phyloP scores from a whole-genome alignment of 2,797 vertebrate genomes.

The Harpagifer antarcticus region DNA sequence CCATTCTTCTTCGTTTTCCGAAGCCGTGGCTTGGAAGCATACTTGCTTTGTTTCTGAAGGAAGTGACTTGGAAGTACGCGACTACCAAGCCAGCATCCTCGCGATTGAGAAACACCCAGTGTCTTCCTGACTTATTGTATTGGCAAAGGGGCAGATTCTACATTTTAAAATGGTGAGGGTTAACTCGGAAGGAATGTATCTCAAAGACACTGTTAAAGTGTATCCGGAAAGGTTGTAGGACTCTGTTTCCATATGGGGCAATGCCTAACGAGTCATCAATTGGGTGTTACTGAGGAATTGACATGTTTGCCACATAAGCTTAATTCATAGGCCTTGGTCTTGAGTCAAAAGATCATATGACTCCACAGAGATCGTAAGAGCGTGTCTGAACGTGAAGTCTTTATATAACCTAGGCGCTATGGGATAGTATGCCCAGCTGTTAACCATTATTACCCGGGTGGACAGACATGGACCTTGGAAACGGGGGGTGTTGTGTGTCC shows the following conservation, averaged over 20 bases:
- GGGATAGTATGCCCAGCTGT: slow-evolving; percentile 80
- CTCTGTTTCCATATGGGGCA: neutral
- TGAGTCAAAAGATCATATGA: slow-evolving; percentile 55
- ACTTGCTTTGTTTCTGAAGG: too few relatives aligned
- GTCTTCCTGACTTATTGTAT: neutral
- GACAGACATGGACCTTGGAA: slow-evolving; percentile 67
- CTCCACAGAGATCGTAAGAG: slow-evolving; percentile 53
- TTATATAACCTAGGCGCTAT: slow-evolving; percentile 75
- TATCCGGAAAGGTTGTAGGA: neutral
- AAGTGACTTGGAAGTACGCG: too few relatives aligned
- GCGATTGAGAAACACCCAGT: neutral
- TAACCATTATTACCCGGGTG: slow-evolving; percentile 79
- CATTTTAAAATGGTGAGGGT: neutral
- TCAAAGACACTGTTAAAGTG: neutral
- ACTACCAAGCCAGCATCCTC: too few relatives aligned
- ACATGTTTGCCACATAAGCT: slow-evolving; percentile 25
- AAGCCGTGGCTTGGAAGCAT: too few relatives aligned
- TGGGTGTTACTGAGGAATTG: slow-evolving; percentile 14
- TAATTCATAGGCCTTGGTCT: slow-evolving; percentile 36
- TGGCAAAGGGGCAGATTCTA: neutral
- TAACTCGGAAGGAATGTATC: neutral
- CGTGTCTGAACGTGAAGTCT: slow-evolving; percentile 71
- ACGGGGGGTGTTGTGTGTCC: slow-evolving; percentile 72
- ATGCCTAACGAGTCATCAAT: slow-evolving; percentile 21
- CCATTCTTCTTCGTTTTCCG: too few relatives aligned